phyloP scores from a whole-genome alignment of 2,113 vertebrate species.

The Myiagra hebetior region DNA sequence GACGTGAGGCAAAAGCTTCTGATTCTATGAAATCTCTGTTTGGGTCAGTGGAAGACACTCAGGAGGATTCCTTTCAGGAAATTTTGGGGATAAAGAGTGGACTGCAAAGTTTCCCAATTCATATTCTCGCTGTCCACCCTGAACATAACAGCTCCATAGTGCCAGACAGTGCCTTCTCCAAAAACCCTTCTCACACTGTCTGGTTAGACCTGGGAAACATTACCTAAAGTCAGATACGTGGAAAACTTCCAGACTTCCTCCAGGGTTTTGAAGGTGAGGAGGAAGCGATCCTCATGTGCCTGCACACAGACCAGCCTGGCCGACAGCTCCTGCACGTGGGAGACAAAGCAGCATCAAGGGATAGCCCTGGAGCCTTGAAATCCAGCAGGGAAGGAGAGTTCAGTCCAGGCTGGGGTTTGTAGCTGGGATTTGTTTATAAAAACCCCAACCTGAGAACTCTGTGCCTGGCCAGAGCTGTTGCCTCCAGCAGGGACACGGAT shows the following conservation, averaged over 20 bases:
- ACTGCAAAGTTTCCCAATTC: neutral
- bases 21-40: no score
- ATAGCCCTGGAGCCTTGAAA: neutral
- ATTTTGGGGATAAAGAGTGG: neutral
- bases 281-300: slow-evolving; percentile 86
- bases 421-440: neutral
- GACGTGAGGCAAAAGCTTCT: neutral
- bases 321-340: slow-evolving; percentile 83
- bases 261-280: slow-evolving; percentile 93
- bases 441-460: neutral
- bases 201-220: neutral
- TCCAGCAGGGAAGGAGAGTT: neutral
- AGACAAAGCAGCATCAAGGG: neutral
- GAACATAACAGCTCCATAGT: neutral
- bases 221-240: slow-evolving; percentile 92
- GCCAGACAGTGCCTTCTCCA: neutral
- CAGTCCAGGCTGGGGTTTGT: neutral
- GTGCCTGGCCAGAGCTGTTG: neutral
- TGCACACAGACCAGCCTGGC: slow-evolving; percentile 88
- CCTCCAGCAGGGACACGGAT: neutral
- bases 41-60: no score
- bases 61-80: no score
- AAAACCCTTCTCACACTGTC: neutral
- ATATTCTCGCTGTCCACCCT: neutral
- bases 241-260: slow-evolving; percentile 99